phyloP scores from a whole-genome alignment of 1,140 invertebrate species.

The Drosophila parvula region DNA sequence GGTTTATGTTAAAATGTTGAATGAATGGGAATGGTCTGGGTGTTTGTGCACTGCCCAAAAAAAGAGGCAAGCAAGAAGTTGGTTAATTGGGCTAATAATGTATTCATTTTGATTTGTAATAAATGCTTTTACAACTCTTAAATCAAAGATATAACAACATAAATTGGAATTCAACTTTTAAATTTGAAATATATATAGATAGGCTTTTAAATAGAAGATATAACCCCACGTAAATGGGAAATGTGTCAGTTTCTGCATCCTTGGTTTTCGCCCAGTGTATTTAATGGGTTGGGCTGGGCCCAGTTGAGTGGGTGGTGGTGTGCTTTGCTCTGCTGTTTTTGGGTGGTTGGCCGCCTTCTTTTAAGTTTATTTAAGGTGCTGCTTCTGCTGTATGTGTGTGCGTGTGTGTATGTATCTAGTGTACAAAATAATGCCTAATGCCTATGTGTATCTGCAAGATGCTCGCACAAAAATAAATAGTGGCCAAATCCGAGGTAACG shows the following conservation, averaged over 20 bases:
- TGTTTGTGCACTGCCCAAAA: slow-evolving; percentile 7
- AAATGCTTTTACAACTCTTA: too few species aligned
- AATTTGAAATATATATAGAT: too few species aligned
- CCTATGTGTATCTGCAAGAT: slow-evolving; percentile 53
- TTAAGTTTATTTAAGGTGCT: slow-evolving; percentile 54
- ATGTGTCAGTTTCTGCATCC: too few species aligned
- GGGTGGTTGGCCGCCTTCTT: slow-evolving; percentile 40
- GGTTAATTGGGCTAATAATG: too few species aligned
- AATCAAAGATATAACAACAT: too few species aligned
- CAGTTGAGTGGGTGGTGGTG: slow-evolving; percentile 19
- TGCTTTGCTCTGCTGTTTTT: slow-evolving; percentile 22
- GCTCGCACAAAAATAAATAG: slow-evolving; percentile 55
- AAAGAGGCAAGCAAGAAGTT: not conserved
- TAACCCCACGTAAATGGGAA: too few species aligned
- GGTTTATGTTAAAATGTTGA: slow-evolving; percentile 36
- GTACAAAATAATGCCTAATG: slow-evolving; percentile 24
- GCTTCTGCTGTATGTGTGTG: not conserved
- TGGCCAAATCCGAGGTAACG: slow-evolving; percentile 61
- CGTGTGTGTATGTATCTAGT: slow-evolving; percentile 41
- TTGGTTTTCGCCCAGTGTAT: slow-evolving; percentile 12
- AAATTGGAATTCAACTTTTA: too few species aligned
- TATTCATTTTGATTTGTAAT: too few species aligned
- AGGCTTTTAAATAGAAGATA: too few species aligned
- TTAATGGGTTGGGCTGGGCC: slow-evolving; percentile 29
- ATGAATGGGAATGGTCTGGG: slow-evolving; percentile 40